Evolutionary conservation across 2,113 vertebrate genomes (phyloP).

Genomic region (Zingel zingel): DNA sequence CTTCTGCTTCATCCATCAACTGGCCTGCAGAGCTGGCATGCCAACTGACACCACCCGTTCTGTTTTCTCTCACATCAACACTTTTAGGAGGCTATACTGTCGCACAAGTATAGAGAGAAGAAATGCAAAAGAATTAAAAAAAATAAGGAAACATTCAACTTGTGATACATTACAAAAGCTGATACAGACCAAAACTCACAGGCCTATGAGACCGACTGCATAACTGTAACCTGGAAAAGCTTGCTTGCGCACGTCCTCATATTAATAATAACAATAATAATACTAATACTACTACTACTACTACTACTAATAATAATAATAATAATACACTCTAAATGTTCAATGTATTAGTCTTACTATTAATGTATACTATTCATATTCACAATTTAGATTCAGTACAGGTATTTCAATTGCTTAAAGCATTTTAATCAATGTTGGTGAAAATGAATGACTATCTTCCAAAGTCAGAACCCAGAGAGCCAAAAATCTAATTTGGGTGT

Average conservation of each 20-base stretch:
- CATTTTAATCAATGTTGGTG: constrained; percentile 55
- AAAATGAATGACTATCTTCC: constrained; percentile 56
- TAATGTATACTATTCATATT: constrained; percentile 5
- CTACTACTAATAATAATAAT: not conserved
- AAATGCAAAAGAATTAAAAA: not conserved
- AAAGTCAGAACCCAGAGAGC: constrained; percentile 54
- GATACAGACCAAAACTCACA: not conserved
- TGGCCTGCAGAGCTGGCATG: constrained; percentile 54
- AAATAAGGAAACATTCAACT: constrained; percentile 2
- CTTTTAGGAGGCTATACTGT: constrained; percentile 9
- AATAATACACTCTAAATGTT: not conserved
- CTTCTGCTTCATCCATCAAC: constrained; percentile 62
- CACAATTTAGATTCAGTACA: constrained; percentile 29
- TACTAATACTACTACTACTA: no score
- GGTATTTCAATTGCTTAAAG: constrained; percentile 36
- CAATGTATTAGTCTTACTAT: not conserved
- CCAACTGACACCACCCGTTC: constrained; percentile 51
- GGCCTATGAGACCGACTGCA: not conserved
- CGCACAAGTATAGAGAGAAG: not conserved
- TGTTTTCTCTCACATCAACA: constrained; percentile 54
- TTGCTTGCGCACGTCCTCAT: not conserved
- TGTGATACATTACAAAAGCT: not conserved
- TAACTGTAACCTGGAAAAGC: not conserved
- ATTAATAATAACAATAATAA: not conserved
- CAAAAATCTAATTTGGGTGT: constrained; percentile 68